Conservation (phyloP, 2,888 invertebrate species). For the Lasioglossum lativentre region DNA sequence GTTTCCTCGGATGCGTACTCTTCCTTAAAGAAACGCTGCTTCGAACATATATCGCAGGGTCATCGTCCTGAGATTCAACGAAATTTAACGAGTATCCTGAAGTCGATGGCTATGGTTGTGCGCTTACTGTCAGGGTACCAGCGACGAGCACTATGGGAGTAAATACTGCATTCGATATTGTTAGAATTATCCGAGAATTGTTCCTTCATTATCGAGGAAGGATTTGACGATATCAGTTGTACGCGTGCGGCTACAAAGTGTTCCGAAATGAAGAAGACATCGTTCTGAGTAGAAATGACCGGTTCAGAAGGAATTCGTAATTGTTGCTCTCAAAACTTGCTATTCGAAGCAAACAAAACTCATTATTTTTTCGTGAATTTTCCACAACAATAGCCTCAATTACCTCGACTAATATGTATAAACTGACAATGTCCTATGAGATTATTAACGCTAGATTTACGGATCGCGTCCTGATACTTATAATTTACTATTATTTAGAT, state of each 20-base stretch:
- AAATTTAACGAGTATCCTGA: not conserved
- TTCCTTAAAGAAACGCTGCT: not conserved
- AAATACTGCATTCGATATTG: slow-evolving; percentile 10
- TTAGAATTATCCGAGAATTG: slow-evolving; percentile 23
- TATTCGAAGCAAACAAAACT: not conserved
- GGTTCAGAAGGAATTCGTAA: not conserved
- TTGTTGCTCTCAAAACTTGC: not conserved
- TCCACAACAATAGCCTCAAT: not conserved
- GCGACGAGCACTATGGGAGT: not conserved
- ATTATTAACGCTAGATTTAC: not conserved
- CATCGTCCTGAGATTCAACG: not conserved
- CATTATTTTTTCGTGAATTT: not conserved
- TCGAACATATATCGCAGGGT: not conserved
- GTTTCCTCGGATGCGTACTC: not conserved
- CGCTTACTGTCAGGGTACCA: not conserved
- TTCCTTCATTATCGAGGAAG: slow-evolving; percentile 14
- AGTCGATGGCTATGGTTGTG: not conserved
- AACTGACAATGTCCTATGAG: not conserved
- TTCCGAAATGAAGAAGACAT: not conserved
- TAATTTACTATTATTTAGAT: not conserved
- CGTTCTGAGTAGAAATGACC: not conserved
- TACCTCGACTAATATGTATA: not conserved
- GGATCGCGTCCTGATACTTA: not conserved
- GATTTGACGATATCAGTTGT: slow-evolving; percentile 8
- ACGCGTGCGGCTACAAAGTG: not conserved